A percentile compares a stretch with the other conserved stretches of the same genome.
Evolutionary conservation across 2,888 invertebrate genomes (phyloP).

Genomic region (Baronia brevicornis): DNA sequence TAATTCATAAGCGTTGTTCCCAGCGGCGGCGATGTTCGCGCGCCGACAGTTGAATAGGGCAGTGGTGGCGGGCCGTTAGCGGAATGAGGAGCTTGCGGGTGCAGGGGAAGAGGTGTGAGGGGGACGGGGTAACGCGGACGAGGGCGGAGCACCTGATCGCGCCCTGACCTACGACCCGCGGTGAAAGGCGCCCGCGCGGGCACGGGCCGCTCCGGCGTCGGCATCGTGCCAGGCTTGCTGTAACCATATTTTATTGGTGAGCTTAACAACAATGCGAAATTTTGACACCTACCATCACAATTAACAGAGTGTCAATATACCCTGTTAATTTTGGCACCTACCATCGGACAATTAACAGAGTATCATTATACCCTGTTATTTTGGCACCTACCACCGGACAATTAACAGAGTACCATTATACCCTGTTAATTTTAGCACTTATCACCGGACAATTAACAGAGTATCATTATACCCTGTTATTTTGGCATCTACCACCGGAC

Average conservation of each 20-base stretch:
- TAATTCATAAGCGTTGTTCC: slow-evolving; percentile 70
- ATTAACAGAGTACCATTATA: too few species aligned
- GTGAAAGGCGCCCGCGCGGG: slow-evolving; percentile 69
- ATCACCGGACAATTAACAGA: too few species aligned
- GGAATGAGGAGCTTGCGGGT: slow-evolving; percentile 26
- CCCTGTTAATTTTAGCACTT: too few species aligned
- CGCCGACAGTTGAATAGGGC: slow-evolving; percentile 71
- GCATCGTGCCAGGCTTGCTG: slow-evolving; percentile 46
- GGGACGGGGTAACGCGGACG: slow-evolving; percentile 33
- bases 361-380: too few species aligned
- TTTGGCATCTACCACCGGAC: too few species aligned
- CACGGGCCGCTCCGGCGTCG: slow-evolving; percentile 43
- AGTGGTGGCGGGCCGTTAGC: slow-evolving; percentile 58
- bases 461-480: too few species aligned
- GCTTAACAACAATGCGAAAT: slow-evolving; percentile 5
- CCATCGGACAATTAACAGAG: too few species aligned
- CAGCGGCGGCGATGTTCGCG: slow-evolving; percentile 56
- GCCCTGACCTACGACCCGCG: slow-evolving; percentile 74
- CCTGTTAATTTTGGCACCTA: too few species aligned
- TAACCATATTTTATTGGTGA: slow-evolving; percentile 41
- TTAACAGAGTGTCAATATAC: too few species aligned
- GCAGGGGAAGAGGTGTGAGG: slow-evolving; percentile 30
- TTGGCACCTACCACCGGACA: too few species aligned
- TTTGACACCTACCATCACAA: background rate
- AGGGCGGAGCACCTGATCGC: slow-evolving; percentile 74